A percentile compares a stretch with the other conserved stretches of the same genome.
These are phyloP conservation scores for Proteles cristata DNA, from an alignment of 2,113 vertebrate species.

Conservation along the genomic window DNA sequence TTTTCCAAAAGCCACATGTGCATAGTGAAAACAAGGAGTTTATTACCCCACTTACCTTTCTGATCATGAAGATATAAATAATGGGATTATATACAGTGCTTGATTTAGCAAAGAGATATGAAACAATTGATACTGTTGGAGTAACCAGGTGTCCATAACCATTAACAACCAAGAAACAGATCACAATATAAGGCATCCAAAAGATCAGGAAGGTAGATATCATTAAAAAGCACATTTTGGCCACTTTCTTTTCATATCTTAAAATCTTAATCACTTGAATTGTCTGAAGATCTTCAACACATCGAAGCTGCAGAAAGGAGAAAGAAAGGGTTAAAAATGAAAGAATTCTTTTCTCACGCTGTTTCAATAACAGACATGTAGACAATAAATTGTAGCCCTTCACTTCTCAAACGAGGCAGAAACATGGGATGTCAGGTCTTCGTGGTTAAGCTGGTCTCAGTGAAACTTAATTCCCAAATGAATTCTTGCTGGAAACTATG, in stretches of 20 bases:
- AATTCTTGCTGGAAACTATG: background rate
- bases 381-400: background rate
- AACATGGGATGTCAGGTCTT: background rate
- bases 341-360: background rate
- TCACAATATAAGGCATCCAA: slow-evolving; percentile 94
- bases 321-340: background rate
- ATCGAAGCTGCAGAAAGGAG: slow-evolving; percentile 87
- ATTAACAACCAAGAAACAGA: slow-evolving; percentile 92
- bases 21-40: background rate
- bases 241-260: slow-evolving; percentile 94
- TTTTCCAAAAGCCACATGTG: background rate
- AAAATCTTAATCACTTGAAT: slow-evolving; percentile 93
- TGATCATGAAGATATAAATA: slow-evolving; percentile 95
- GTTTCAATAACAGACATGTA: background rate
- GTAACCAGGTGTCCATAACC: slow-evolving; percentile 90
- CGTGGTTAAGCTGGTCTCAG: background rate
- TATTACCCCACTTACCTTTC: slow-evolving; percentile 89
- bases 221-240: slow-evolving; percentile 95
- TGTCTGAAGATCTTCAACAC: slow-evolving; percentile 94
- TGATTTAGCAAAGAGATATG: slow-evolving; percentile 94
- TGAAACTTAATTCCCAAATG: background rate
- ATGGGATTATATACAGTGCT: slow-evolving; percentile 94
- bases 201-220: slow-evolving; percentile 92
- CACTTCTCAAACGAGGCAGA: background rate
- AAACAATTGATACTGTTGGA: slow-evolving; percentile 91